Evolutionary conservation across 2,888 invertebrate species (phyloP).

Genomic region (Coronaproctus castanopsis): DNA sequence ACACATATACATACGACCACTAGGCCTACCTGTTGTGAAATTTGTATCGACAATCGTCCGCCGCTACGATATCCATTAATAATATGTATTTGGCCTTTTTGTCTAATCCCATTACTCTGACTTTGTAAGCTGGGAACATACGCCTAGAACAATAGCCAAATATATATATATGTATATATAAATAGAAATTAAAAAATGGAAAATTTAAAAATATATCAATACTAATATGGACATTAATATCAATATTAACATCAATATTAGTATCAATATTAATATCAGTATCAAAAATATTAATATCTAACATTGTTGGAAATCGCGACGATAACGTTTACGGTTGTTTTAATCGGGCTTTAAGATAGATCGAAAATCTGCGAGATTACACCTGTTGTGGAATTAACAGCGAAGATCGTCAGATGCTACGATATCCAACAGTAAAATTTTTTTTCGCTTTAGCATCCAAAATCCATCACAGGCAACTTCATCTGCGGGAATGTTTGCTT

Average conservation of each 20-base stretch:
- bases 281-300: too few relatives aligned
- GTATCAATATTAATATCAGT: too few relatives aligned
- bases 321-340: too few relatives aligned
- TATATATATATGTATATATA: slow-evolving; percentile 14
- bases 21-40: slow-evolving; percentile 71
- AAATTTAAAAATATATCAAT: slow-evolving; percentile 5
- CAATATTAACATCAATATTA: not conserved
- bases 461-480: slow-evolving; percentile 95
- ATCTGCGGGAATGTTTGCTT: slow-evolving; percentile 99
- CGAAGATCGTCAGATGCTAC: slow-evolving; percentile 97
- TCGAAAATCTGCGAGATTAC: too few relatives aligned
- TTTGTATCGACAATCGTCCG: slow-evolving; percentile 88
- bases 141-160: slow-evolving; percentile 42
- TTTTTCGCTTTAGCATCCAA: slow-evolving; percentile 97
- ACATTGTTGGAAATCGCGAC: too few relatives aligned
- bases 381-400: slow-evolving; percentile 95
- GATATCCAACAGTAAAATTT: slow-evolving; percentile 95
- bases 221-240: not conserved
- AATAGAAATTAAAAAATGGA: slow-evolving; percentile 16
- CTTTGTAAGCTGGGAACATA: slow-evolving; percentile 96
- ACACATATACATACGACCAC: too few relatives aligned
- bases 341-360: too few relatives aligned
- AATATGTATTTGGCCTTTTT: slow-evolving; percentile 94
- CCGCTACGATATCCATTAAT: slow-evolving; percentile 91
- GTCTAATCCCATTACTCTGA: slow-evolving; percentile 87